Percentiles rank a stretch among this genome's conserved stretches.
Evolutionary conservation across 2,797 vertebrate genomes (phyloP).

Genomic region (Dermochelys coriacea): DNA sequence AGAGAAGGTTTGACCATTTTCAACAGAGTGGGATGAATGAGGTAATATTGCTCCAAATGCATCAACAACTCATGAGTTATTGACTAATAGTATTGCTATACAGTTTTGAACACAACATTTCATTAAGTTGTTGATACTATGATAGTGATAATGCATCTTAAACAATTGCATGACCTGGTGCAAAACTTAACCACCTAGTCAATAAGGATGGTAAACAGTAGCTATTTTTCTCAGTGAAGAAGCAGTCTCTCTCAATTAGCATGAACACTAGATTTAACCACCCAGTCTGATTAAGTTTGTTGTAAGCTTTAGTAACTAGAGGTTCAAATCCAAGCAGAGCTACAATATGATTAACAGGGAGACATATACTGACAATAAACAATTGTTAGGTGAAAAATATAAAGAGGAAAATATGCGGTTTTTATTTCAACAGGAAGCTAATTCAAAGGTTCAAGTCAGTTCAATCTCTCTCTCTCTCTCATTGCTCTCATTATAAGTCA

Average conservation of each 20-base stretch:
- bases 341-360: not conserved
- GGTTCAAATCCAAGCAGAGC: not conserved
- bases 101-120: not conserved
- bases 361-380: not conserved
- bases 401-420: not conserved
- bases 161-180: accelerated
- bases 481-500: not conserved
- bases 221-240: not conserved
- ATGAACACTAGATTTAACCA: not conserved
- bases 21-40: conserved; percentile 4
- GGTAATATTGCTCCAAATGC: not conserved
- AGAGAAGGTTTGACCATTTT: not conserved
- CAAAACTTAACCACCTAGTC: not conserved
- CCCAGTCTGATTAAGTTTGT: not conserved
- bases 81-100: not conserved
- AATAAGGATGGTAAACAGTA: not conserved
- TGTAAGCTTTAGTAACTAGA: not conserved
- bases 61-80: not conserved
- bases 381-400: not conserved
- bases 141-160: not conserved
- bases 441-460: not conserved
- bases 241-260: not conserved
- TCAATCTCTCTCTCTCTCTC: not conserved
- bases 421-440: not conserved
- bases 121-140: not conserved